phyloP scores from a whole-genome alignment of 1,140 invertebrate genomes.

The Leptopilina boulardi region DNA sequence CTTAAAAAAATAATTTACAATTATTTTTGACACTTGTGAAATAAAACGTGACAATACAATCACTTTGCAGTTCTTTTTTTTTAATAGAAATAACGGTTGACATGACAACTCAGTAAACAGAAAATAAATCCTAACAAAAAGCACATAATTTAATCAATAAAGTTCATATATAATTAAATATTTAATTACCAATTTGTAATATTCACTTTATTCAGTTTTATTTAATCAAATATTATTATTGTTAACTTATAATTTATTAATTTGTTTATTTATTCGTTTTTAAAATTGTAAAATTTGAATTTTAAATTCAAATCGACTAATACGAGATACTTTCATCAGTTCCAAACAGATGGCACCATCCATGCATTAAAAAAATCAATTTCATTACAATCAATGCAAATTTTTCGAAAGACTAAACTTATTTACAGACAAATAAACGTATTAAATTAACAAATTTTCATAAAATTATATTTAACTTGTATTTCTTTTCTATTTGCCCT shows the following conservation, averaged over 20 bases:
- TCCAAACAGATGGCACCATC: background rate
- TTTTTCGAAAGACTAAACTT: background rate
- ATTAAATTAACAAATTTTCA: too few species aligned
- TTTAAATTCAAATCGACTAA: background rate
- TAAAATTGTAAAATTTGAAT: background rate
- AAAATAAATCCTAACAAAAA: background rate
- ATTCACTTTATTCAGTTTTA: too few species aligned
- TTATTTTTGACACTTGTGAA: conserved; percentile 4
- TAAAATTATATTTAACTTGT: background rate
- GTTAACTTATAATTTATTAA: too few species aligned
- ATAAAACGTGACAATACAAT: conserved; percentile 36
- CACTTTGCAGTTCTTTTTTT: conserved; percentile 43
- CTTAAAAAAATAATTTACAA: background rate
- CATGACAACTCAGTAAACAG: conserved; percentile 29
- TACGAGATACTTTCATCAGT: background rate
- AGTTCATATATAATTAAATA: background rate
- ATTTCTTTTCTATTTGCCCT: background rate
- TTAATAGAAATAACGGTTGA: conserved; percentile 25
- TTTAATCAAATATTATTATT: too few species aligned
- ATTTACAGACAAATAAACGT: background rate
- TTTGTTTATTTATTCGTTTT: too few species aligned
- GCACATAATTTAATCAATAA: background rate
- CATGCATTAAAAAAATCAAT: background rate
- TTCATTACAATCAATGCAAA: background rate
- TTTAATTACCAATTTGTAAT: too few species aligned